Conservation (phyloP, 2,888 invertebrate species). For the Schrankia costaestrigalis region DNA sequence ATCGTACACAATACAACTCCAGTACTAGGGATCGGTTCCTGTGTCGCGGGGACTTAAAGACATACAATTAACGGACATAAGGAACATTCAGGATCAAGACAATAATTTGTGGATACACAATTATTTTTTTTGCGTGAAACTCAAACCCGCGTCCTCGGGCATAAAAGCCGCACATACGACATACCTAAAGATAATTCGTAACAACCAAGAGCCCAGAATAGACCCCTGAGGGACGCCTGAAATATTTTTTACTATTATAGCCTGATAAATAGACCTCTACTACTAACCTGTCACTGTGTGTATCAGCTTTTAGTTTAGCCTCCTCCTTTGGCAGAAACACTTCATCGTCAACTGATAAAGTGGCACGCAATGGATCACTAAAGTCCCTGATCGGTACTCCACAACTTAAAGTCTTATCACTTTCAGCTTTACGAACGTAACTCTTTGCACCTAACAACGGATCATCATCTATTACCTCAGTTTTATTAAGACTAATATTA, state of each 20-base stretch:
- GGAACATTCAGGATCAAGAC: no score
- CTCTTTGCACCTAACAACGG: slow-evolving; percentile 46
- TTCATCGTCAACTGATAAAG: slow-evolving; percentile 68
- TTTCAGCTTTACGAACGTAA: slow-evolving; percentile 55
- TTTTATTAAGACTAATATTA: slow-evolving; percentile 5
- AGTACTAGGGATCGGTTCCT: background rate
- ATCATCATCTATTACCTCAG: slow-evolving; percentile 33
- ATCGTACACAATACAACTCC: background rate
- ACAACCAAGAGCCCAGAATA: no score
- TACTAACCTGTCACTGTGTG: slow-evolving; percentile 62
- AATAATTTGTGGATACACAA: no score
- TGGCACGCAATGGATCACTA: slow-evolving; percentile 89
- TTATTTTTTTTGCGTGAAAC: no score
- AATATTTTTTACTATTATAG: no score
- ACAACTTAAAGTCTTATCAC: slow-evolving; percentile 65
- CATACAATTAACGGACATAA: no score
- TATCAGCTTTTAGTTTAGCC: slow-evolving; percentile 59
- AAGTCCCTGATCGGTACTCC: slow-evolving; percentile 85
- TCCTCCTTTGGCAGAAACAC: slow-evolving; percentile 71
- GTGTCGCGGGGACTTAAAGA: no score
- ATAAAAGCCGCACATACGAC: no score
- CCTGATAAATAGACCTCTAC: background rate
- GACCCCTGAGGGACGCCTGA: no score
- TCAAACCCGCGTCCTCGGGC: no score
- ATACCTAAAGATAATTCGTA: no score